Evolutionary conservation across 2,888 invertebrate species (phyloP).

Genomic region (Spodoptera picta): DNA sequence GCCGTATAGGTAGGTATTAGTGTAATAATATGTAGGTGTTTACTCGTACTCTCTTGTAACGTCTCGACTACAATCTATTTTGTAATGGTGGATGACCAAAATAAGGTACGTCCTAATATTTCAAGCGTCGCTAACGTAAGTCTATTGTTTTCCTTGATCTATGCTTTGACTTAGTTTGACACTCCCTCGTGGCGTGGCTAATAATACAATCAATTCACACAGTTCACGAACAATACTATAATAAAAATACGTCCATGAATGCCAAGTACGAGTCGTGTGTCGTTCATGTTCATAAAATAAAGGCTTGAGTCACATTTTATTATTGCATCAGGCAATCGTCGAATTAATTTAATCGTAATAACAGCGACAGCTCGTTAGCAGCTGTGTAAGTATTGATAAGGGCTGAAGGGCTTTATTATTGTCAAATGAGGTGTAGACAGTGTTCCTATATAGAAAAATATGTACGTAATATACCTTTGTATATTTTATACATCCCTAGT

Average conservation of each 20-base stretch:
- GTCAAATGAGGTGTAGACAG: slow-evolving; percentile 30
- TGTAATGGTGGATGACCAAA: slow-evolving; percentile 39
- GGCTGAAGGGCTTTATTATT: slow-evolving; percentile 75
- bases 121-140: background rate
- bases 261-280: slow-evolving; percentile 47
- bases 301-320: slow-evolving; percentile 51
- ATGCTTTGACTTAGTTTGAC: slow-evolving; percentile 7
- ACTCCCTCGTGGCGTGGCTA: slow-evolving; percentile 15
- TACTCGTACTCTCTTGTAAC: slow-evolving; percentile 6
- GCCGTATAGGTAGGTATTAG: slow-evolving; percentile 13
- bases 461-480: too few species aligned
- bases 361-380: slow-evolving; percentile 63
- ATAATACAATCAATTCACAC: slow-evolving; percentile 36
- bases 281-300: slow-evolving; percentile 47
- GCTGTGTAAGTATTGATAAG: slow-evolving; percentile 81
- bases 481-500: too few species aligned
- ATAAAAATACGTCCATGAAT: slow-evolving; percentile 52
- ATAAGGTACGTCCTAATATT: background rate
- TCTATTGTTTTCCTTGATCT: slow-evolving; percentile 12
- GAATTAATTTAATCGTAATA: slow-evolving; percentile 75
- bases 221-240: slow-evolving; percentile 50
- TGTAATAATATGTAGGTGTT: slow-evolving; percentile 31
- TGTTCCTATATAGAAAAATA: slow-evolving; percentile 19
- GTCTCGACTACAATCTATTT: too few species aligned
- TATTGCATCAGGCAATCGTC: slow-evolving; percentile 70